Evolutionary conservation across 2,113 vertebrate genomes (phyloP).

Genomic region (Grammomys surdaster): DNA sequence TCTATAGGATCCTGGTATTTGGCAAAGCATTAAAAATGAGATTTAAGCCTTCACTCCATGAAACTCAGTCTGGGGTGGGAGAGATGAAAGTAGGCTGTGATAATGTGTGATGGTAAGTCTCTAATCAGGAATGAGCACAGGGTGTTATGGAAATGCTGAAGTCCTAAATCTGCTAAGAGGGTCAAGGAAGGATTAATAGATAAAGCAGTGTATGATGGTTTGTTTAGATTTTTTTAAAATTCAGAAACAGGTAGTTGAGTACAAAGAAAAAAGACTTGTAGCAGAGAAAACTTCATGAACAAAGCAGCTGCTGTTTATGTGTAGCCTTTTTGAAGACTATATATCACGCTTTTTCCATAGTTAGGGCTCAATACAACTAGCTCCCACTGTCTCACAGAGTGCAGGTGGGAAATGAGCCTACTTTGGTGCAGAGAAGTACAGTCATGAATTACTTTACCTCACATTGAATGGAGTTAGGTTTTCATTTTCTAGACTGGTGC

Average conservation of each 20-base stretch:
- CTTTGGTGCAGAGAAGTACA: background rate
- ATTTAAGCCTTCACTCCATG: background rate
- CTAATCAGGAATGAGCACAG: background rate
- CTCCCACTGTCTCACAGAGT: background rate
- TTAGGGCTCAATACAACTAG: background rate
- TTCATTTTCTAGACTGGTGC: background rate
- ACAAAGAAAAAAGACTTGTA: background rate
- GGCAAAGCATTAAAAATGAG: slow-evolving; percentile 52
- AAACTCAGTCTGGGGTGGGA: background rate
- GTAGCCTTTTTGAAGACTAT: background rate
- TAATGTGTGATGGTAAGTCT: background rate
- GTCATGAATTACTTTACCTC: background rate
- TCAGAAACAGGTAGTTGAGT: background rate
- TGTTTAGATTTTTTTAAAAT: background rate
- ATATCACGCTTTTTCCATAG: background rate
- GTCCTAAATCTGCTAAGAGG: background rate
- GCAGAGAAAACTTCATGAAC: background rate
- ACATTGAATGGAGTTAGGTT: background rate
- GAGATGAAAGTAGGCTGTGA: background rate
- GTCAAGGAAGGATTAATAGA: background rate
- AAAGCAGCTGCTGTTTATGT: background rate
- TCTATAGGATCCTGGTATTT: background rate
- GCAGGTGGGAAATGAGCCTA: background rate
- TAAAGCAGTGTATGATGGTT: background rate
- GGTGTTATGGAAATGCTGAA: background rate